Evolutionary conservation across 2,888 invertebrate genomes (phyloP), one percentile per base, ranked within the genome.

Genomic region (Subacronicta megacephala): DNA sequence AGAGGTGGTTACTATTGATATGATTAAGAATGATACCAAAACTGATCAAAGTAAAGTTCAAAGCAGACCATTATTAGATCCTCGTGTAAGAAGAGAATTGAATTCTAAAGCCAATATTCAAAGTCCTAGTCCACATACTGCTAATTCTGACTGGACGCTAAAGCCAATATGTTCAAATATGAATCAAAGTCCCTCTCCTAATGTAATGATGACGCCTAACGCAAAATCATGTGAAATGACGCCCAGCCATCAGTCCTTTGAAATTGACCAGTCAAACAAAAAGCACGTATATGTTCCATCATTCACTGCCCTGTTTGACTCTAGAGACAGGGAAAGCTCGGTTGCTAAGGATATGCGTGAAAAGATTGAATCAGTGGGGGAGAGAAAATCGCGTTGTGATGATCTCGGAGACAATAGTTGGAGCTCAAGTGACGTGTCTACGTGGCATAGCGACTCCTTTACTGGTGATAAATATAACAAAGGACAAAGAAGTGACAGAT

Each of bases 281-380:
- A 88, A 88, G 68, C 90, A 92, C 64, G 89, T 92, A 12, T 93
- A 92, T 63, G 84, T 90, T 7, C 88, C 92, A 10, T 76, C 82
- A 37, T 85, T 88, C 69, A 54, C 80, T 41, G 2, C 3, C 1
- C 29, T 50, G 47, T 63, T 57, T 52, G 88, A 89, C 23, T 60
- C 61, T 38, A 64, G 72, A 46, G 89, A 87, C n/a, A 43, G 63
- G 47, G 84, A 86, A 53, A 58, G 58, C 31, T 72, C 81, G 4
- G 54, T 72, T 3, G 23, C 62, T 3, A 82, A 65, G 52, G 82
- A 84, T 23, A 36, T 15, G n/a, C 66, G 64, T 54, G 82, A 75
- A 75, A 85, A 80, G 12, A 37, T 33, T 17, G 56, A 66, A 38
- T 37, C 33, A 53, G 36, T 29, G 17, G 18, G 33, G 17, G 68